A percentile compares a stretch with the other conserved stretches of the same genome.
Evolutionary conservation across 2,888 invertebrate genomes (phyloP).

Genomic region (Polydrusus tereticollis): DNA sequence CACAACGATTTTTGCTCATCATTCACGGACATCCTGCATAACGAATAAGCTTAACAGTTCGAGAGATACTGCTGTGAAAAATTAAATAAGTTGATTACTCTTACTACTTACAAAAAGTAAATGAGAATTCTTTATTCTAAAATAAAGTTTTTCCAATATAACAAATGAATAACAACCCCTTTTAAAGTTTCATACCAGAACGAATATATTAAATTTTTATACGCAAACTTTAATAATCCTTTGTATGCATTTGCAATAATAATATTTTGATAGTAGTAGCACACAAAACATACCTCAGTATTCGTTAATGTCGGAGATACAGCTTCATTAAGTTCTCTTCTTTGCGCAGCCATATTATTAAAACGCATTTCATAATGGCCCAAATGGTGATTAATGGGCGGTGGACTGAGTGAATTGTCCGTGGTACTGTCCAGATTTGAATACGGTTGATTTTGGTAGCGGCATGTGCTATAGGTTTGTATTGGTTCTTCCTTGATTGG

Average conservation of each 20-base stretch:
- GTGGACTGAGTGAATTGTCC: constrained; percentile 58
- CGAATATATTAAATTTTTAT: too few relatives aligned
- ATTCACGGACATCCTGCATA: too few relatives aligned
- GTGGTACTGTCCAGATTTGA: constrained; percentile 42
- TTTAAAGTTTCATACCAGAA: too few relatives aligned
- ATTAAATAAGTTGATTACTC: too few relatives aligned
- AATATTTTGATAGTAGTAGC: background rate
- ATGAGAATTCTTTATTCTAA: too few relatives aligned
- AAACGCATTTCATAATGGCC: constrained; percentile 51
- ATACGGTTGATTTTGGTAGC: constrained; percentile 45
- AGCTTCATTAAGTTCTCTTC: constrained; percentile 44
- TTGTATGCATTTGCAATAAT: background rate
- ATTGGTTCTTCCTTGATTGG: constrained; percentile 39
- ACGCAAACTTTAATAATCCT: background rate
- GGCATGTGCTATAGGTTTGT: constrained; percentile 33
- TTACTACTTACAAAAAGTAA: too few relatives aligned
- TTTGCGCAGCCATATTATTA: constrained; percentile 23
- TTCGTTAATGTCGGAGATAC: constrained; percentile 17
- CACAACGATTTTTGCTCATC: too few relatives aligned
- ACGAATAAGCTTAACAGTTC: too few relatives aligned
- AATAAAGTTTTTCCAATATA: too few relatives aligned
- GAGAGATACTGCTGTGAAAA: too few relatives aligned
- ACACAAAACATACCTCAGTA: constrained; percentile 24
- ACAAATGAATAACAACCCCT: too few relatives aligned
- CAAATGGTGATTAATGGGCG: constrained; percentile 53